Percentiles rank a stretch among this genome's conserved stretches.
Conservation (phyloP, 2,888 invertebrate genomes). For the Lobophora halterata region DNA sequence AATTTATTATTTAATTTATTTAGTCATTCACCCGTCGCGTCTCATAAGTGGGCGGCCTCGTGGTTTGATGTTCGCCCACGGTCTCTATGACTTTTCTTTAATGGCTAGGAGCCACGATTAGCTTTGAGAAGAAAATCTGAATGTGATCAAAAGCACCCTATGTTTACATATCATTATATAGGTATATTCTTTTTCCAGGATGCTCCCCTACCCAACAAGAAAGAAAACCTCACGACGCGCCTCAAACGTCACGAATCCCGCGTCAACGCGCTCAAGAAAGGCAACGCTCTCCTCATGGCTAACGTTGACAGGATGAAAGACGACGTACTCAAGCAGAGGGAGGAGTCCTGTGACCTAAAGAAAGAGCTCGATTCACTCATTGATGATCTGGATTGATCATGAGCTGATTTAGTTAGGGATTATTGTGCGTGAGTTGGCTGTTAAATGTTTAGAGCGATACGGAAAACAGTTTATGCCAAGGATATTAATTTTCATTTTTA, state of each 20-base stretch:
- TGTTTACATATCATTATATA: too few species aligned
- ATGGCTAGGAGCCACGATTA: too few species aligned
- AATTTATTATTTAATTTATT: too few species aligned
- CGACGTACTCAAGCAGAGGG: conserved; percentile 90
- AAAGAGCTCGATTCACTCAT: conserved; percentile 93
- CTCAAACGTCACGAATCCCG: conserved; percentile 89
- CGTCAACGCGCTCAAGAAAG: conserved; percentile 90
- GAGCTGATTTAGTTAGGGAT: not conserved
- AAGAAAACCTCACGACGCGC: conserved; percentile 82
- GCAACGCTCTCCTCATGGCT: conserved; percentile 92
- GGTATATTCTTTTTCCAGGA: conserved; percentile 76
- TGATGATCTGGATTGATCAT: conserved; percentile 87
- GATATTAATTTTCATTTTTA: too few species aligned
- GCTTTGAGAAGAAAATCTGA: too few species aligned
- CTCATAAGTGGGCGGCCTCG: too few species aligned
- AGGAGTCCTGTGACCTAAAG: conserved; percentile 87
- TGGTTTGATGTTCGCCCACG: too few species aligned
- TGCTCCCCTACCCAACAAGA: conserved; percentile 84
- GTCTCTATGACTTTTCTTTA: too few species aligned
- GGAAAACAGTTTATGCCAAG: too few species aligned
- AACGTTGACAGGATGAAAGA: conserved; percentile 94
- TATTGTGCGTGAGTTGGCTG: not conserved
- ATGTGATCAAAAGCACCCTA: too few species aligned
- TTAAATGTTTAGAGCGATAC: too few species aligned
- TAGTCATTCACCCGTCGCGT: too few species aligned